Conservation (phyloP, 2,113 vertebrate genomes). For the Geothlypis trichas region DNA sequence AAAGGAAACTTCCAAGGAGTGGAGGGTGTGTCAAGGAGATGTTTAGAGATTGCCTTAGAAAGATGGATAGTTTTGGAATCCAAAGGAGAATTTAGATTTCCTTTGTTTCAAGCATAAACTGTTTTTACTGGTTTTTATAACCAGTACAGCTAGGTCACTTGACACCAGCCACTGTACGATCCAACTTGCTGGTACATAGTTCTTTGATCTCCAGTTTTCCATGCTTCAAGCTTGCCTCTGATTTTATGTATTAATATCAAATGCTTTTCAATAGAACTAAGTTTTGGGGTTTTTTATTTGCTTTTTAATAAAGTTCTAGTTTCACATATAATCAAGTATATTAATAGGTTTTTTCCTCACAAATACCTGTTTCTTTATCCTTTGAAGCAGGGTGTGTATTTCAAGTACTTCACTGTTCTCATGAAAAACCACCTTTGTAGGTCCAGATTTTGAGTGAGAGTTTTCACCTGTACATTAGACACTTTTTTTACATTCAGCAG, state of each 20-base stretch:
- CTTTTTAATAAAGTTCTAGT: background rate
- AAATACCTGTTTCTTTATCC: background rate
- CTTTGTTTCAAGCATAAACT: background rate
- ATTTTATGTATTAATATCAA: background rate
- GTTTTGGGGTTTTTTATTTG: fast-evolving
- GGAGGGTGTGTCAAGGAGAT: background rate
- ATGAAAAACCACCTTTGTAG: background rate
- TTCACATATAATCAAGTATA: background rate
- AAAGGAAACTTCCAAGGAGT: background rate
- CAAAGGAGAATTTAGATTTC: background rate
- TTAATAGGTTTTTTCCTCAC: background rate
- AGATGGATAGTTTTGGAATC: background rate
- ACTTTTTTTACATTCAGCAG: background rate
- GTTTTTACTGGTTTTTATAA: background rate
- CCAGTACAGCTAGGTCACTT: background rate
- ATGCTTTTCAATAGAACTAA: background rate
- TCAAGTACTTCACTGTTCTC: background rate
- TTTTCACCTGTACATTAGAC: background rate
- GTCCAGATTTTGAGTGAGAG: background rate
- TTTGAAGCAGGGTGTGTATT: background rate
- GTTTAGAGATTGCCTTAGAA: background rate
- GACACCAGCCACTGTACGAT: background rate
- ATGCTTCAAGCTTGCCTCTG: background rate
- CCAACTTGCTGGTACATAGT: background rate
- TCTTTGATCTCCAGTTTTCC: slow-evolving; percentile 22